Base-by-base conservation (phyloP, 1,140 invertebrate species). In the Ceratosolen solmsi region DNA sequence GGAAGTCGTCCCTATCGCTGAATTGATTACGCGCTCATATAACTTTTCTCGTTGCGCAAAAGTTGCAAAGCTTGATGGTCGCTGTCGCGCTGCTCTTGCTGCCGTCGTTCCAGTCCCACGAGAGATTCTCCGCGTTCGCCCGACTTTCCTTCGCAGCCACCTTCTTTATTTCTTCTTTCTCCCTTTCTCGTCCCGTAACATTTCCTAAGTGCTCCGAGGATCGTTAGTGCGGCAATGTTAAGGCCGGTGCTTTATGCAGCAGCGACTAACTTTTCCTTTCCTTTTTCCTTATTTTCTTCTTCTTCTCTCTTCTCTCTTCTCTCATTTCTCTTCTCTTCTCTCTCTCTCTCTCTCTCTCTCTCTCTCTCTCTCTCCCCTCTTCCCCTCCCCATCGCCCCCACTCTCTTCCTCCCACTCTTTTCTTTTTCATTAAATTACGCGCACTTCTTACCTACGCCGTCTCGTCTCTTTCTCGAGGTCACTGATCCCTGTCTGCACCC, bases 1-100 rank as follows among this genome's bases (percentile, higher is more conserved):
- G 85, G 85, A 86, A 86, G 85, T 84, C 33, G 20, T 51, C 85
- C 84, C 84, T 87, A 87, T 86, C 84, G 82, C 68, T 54, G 70
- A 78, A 83, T 82, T 84, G 85, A 87, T 85, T 84, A 84, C 83
- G 83, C 83, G 82, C 74, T 80, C 82, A 79, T 80, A 74, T 80
- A 80, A 80, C 68, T 87, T 86, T 85, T 84, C 78, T 84, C 83
- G 78, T 84, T 85, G 82, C 71, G 49, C 84, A 79, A 83, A 83
- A 80, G 56, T 71, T 38, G 68, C 38, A 56, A 63, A 56, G 71
- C 38, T 46, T 72, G 25, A 46, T 33, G 22, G 20, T 38, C 17
- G 68, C 51, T 41, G 38, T 70, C 22, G 38, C 11, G 36, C 51
- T 33, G 38, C 41, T 72, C 8, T 71, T 82, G 36, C 71, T 54